Evolutionary conservation across 1,140 invertebrate species (phyloP), one percentile per base, ranked within the genome.

Genomic region (Drosophila mayri): DNA sequence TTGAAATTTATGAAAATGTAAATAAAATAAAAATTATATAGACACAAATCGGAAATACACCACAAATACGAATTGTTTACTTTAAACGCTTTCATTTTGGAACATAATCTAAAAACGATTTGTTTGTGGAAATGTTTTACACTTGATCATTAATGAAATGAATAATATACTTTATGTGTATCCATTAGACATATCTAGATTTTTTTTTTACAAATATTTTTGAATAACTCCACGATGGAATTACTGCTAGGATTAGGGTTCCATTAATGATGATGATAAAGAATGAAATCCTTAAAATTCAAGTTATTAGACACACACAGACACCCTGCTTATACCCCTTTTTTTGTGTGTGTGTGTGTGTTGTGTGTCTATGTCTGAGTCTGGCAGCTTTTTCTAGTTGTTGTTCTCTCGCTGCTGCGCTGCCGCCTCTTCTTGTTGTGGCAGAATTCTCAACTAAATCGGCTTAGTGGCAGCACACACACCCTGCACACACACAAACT

Each of bases 361-460:
- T 25, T 25, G 25, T 25, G 25, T 25, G 25, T 25, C 25, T 25
- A 25, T n/a, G 20, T 22, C 18, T 38, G 61, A 12, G 47, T 54
- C 61, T 46, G 32, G 44, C 20, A 57, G 68, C 43, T 28, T 70
- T 52, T 37, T 49, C 50, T 58, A 49, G 28, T 75, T 50, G 59
- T 64, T 47, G 40, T 44, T 47, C 22, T 30, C 20, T 25, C 9
- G 18, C 49, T 54, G 11, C 32, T n/a, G 8, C 46, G 7, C 44
- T 49, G 22, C 46, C 2, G 28, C 12, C 43, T 50, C 20, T 62
- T 55, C 25, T 59, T 73, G 64, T 76, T 76, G 62, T 67, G 63
- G 54, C 55, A 37, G 28, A 54, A 77, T 68, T 70, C 50, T 58
- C 50, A 78, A 57, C 65, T 70, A 71, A 78, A 78, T 78, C 75